Conservation (phyloP, 2,113 vertebrate genomes). For the Kryptolebias marmoratus region DNA sequence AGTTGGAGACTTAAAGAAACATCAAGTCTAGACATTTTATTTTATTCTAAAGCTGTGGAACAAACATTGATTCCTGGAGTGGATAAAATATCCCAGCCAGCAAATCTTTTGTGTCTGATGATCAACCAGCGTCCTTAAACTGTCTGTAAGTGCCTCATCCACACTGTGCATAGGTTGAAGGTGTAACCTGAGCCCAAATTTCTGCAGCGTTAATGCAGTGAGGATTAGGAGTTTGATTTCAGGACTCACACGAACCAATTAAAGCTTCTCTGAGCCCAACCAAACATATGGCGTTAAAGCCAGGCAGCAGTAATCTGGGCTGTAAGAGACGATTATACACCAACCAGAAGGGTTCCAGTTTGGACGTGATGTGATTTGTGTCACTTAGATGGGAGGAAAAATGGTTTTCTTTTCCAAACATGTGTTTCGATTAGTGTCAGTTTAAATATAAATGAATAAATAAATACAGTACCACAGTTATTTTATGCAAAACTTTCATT, state of each 20-base stretch:
- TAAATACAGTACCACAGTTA: too few species aligned
- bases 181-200: constrained; percentile 35
- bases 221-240: constrained; percentile 69
- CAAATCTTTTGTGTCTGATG: neutral
- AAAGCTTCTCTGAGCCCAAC: constrained; percentile 30
- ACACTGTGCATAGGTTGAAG: neutral
- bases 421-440: too few species aligned
- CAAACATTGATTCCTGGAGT: neutral
- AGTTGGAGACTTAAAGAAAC: neutral
- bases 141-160: neutral
- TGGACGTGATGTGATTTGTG: neutral
- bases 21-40: constrained; percentile 12
- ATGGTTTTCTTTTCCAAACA: neutral
- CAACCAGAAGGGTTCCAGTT: neutral
- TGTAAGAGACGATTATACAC: neutral
- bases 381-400: neutral
- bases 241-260: constrained; percentile 46
- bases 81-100: neutral
- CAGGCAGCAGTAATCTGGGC: neutral
- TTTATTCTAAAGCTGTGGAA: neutral
- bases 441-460: too few species aligned
- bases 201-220: constrained; percentile 30
- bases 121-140: neutral
- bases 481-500: too few species aligned
- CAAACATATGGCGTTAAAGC: constrained; percentile 45